Conservation (phyloP, 2,888 invertebrate genomes). For the Euproctis similis region DNA sequence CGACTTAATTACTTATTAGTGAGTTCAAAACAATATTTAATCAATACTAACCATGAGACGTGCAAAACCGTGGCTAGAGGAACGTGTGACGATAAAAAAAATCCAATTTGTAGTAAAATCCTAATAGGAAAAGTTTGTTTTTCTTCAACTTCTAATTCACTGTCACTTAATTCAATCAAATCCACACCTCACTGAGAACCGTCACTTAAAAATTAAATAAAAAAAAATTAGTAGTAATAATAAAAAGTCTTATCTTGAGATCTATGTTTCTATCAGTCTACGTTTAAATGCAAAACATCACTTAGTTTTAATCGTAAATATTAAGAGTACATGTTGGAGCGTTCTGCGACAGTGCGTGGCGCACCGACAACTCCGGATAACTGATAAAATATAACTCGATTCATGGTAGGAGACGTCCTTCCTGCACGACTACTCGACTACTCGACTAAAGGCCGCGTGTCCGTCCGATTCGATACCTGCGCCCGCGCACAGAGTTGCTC, state of each 20-base stretch:
- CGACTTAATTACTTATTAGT: conserved; percentile 8
- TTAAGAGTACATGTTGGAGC: conserved; percentile 53
- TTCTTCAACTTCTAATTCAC: conserved; percentile 47
- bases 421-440: conserved; percentile 52
- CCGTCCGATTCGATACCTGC: conserved; percentile 53
- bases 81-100: conserved; percentile 32
- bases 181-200: conserved; percentile 58
- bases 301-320: conserved; percentile 28
- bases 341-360: conserved; percentile 53
- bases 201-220: conserved; percentile 59
- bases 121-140: conserved; percentile 44
- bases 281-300: conserved; percentile 57
- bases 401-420: conserved; percentile 71
- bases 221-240: too few species aligned
- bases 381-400: conserved; percentile 69
- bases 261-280: conserved; percentile 73
- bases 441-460: too few species aligned
- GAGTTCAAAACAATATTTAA: conserved; percentile 6
- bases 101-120: conserved; percentile 57
- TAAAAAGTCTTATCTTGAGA: conserved; percentile 74
- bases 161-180: conserved; percentile 63
- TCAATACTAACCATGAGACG: conserved; percentile 49
- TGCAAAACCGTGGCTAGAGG: conserved; percentile 35
- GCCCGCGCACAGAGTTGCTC: conserved; percentile 52
- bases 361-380: conserved; percentile 66